Percentiles rank a stretch among this genome's conserved stretches.
phyloP scores from a whole-genome alignment of 2,113 vertebrate genomes.

The Onychorhynchus coronatus region DNA sequence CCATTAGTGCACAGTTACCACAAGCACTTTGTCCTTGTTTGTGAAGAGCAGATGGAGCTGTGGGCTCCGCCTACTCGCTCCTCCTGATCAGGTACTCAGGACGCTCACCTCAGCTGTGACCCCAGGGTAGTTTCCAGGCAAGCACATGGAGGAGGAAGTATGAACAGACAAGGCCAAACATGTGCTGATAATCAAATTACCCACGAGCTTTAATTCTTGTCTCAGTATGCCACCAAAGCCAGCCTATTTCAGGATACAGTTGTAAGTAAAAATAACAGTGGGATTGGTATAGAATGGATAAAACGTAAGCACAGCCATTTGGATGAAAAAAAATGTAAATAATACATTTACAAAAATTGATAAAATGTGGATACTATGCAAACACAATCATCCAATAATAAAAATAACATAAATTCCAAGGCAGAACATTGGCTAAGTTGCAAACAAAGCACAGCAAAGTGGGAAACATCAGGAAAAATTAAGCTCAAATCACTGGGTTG shows the following conservation, averaged over 20 bases:
- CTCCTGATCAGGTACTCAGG: background rate
- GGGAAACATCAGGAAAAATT: background rate
- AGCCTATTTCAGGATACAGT: background rate
- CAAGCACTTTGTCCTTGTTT: background rate
- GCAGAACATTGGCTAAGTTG: background rate
- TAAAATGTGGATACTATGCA: background rate
- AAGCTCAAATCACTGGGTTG: background rate
- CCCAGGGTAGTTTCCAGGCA: background rate
- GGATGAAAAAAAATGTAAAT: background rate
- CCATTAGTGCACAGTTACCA: too few relatives aligned
- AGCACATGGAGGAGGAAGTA: accelerated
- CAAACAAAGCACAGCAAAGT: background rate
- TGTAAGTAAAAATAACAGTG: background rate
- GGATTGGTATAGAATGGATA: background rate
- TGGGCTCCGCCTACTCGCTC: background rate
- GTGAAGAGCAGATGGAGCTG: background rate
- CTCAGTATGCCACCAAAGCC: background rate
- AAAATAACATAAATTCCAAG: background rate
- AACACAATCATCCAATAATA: background rate
- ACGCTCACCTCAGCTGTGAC: background rate
- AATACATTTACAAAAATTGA: background rate
- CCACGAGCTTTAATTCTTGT: background rate
- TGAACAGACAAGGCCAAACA: background rate
- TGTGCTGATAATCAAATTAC: background rate
- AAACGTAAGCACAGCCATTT: background rate